phyloP scores from a whole-genome alignment of 2,113 vertebrate species.

The Nannospalax galili region DNA sequence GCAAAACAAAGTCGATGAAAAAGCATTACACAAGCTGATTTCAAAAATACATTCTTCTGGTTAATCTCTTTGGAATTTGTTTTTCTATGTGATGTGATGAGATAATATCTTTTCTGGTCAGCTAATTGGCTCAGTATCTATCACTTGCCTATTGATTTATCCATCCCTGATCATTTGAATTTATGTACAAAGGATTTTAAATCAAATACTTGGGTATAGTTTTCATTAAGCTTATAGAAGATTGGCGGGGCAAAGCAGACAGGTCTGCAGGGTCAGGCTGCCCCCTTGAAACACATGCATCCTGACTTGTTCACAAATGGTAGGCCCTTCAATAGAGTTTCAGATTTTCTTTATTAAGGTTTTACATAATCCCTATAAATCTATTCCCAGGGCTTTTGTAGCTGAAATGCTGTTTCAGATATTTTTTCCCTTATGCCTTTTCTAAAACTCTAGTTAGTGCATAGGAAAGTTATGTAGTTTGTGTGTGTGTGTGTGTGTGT shows the following conservation, averaged over 20 bases:
- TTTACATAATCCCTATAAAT: background rate
- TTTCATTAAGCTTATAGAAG: background rate
- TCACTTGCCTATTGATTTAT: background rate
- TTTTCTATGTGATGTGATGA: background rate
- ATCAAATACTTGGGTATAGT: background rate
- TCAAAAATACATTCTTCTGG: background rate
- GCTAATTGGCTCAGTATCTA: background rate
- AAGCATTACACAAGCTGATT: constrained; percentile 3
- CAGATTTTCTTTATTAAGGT: background rate
- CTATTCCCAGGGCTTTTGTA: background rate
- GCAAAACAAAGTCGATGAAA: background rate
- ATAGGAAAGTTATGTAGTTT: background rate
- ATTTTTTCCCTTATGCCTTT: background rate
- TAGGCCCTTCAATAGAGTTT: background rate
- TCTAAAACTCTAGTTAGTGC: background rate
- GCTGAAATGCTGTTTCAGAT: background rate
- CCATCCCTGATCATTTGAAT: background rate
- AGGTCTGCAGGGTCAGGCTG: background rate
- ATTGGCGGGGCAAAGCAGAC: background rate
- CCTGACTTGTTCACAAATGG: background rate
- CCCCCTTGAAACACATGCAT: background rate
- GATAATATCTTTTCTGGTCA: background rate
- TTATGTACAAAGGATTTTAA: background rate
- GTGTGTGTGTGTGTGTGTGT: too few relatives aligned
- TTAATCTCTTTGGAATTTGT: constrained; percentile 35